These are phyloP conservation scores for Noctua fimbriata DNA, from an alignment of 2,888 invertebrate species.

Conservation along the genomic window DNA sequence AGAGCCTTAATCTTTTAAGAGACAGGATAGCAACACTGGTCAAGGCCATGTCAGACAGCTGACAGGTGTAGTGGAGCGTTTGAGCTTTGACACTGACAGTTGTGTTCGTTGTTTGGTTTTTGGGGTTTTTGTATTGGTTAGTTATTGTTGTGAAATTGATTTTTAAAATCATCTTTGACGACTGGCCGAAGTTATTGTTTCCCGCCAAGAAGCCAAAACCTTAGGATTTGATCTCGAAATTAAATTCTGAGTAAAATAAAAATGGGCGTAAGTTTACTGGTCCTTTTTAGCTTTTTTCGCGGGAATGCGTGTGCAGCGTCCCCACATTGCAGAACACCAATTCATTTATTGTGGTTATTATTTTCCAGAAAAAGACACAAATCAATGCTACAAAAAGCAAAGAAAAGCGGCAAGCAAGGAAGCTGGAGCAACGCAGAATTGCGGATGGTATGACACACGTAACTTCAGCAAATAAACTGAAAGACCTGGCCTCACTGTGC, in stretches of 20 bases:
- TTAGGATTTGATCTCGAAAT: background rate
- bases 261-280: conserved; percentile 74
- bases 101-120: background rate
- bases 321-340: conserved; percentile 2
- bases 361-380: conserved; percentile 87
- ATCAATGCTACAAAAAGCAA: conserved; percentile 88
- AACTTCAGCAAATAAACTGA: conserved; percentile 90
- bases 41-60: background rate
- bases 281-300: conserved; percentile 12
- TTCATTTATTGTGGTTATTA: conserved; percentile 16
- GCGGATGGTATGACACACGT: conserved; percentile 91
- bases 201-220: background rate
- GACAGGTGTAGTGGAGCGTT: background rate
- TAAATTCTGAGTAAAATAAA: conserved; percentile 55
- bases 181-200: background rate
- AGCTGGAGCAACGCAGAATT: conserved; percentile 91
- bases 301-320: background rate
- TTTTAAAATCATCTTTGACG: background rate
- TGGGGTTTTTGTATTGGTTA: conserved; percentile 1
- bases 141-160: background rate
- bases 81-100: conserved; percentile 28
- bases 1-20: background rate
- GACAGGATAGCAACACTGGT: background rate
- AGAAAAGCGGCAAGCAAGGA: conserved; percentile 91
- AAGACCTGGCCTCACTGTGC: conserved; percentile 91